Evolutionary conservation across 2,888 invertebrate species (phyloP), one percentile per base, ranked within the genome.

Genomic region (Acanthosepion pharaonis): DNA sequence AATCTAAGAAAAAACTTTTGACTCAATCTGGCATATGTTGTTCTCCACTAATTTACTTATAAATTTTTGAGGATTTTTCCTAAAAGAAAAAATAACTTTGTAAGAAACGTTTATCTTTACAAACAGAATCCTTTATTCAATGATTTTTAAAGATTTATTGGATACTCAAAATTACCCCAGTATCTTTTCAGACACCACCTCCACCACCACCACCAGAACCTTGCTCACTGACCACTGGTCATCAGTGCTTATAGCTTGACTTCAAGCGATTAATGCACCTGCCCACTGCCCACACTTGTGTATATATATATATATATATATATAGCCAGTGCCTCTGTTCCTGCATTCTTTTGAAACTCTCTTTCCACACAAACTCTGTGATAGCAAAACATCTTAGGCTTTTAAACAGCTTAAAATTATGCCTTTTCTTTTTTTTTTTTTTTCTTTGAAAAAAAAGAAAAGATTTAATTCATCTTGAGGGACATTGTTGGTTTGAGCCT

Each of bases 161-260:
- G 33, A n/a, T 33, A 78, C n/a, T n/a, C n/a, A n/a, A 78, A 33
- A 78, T 78, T n/a, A 78, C 15, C 78, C n/a, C 23, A 59, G 59
- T 59, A 59, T 59, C 59, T 78, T 78, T 78, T 78, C 11, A 15
- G 15, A 11, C n/a, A n/a, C 78, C n/a, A 78, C 78, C n/a, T 33
- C n/a, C n/a, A 78, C 78, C n/a, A n/a, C 78, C 78, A 33, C 78
- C 78, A n/a, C 15, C 11, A 78, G n/a, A 78, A 78, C 78, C 78
- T 78, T 78, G 78, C 78, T 78, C 78, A 78, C 78, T 78, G 78
- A 78, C 78, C 78, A n/a, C 18, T 78, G 78, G 78, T 78, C 78
- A 78, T 78, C n/a, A 78, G 78, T 78, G 78, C 78, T 78, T 78
- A 78, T 78, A 78, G 78, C 78, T 78, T 78, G n/a, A n/a, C n/a